Percentiles rank a stretch among this genome's conserved stretches.
Evolutionary conservation across 2,113 vertebrate genomes (phyloP).

Genomic region (Connochaetes taurinus): DNA sequence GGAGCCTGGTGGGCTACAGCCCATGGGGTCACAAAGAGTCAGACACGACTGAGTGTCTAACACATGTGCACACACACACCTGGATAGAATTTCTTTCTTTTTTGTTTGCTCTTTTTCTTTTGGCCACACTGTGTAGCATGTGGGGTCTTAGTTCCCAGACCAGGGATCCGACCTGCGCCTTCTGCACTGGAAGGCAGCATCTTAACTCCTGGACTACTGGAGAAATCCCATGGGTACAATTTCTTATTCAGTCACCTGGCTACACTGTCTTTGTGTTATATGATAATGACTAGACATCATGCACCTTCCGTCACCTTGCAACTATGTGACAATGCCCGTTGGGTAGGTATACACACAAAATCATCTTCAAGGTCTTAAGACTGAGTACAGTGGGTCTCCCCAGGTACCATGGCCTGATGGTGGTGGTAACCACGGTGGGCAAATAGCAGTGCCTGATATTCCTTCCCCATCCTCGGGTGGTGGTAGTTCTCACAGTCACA

Average conservation of each 20-base stretch:
- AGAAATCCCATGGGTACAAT: not conserved
- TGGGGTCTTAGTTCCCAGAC: not conserved
- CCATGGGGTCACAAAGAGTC: not conserved
- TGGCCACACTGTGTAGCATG: not conserved
- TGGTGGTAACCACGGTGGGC: not conserved
- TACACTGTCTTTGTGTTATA: not conserved
- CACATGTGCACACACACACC: accelerated
- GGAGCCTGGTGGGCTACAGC: not conserved
- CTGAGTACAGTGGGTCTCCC: not conserved
- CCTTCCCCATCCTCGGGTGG: not conserved
- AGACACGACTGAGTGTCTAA: not conserved
- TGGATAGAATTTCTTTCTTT: not conserved
- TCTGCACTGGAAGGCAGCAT: not conserved
- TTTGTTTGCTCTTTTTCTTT: not conserved
- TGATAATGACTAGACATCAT: not conserved
- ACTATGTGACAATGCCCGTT: too few species aligned
- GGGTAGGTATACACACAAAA: not conserved
- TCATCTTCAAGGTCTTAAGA: not conserved
- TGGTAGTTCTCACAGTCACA: not conserved
- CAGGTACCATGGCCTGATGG: not conserved
- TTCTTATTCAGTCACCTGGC: not conserved
- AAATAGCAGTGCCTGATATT: not conserved
- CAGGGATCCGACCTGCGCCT: not conserved
- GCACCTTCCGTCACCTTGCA: not conserved
- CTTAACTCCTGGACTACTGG: not conserved